These are phyloP conservation scores for Diorhabda sublineata DNA, from an alignment of 1,140 invertebrate genomes.

Conservation along the genomic window DNA sequence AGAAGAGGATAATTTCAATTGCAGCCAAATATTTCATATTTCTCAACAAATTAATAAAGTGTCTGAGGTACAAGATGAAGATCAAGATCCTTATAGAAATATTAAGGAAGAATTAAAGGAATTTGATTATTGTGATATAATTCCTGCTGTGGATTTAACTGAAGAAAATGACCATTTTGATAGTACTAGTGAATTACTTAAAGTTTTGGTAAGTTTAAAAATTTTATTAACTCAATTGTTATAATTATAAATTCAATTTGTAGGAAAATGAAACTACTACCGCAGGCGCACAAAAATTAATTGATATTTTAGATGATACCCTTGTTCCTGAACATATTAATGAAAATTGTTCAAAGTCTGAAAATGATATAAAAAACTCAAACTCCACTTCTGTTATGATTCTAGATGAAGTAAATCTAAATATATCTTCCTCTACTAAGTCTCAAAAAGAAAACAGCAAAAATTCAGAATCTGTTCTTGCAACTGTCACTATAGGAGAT, in stretches of 20 bases:
- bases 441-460: conserved; percentile 7
- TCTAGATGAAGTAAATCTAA: background rate
- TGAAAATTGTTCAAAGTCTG: background rate
- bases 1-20: background rate
- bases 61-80: background rate
- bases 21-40: conserved; percentile 12
- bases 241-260: background rate
- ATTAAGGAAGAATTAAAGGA: conserved; percentile 9
- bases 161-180: conserved; percentile 12
- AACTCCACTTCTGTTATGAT: background rate
- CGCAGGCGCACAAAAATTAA: background rate
- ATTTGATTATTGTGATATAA: background rate
- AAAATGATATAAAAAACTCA: conserved; percentile 5
- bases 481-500: too few species aligned
- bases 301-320: background rate
- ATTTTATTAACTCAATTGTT: background rate
- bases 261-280: background rate
- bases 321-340: background rate
- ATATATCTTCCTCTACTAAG: background rate
- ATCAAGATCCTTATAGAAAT: conserved; percentile 6
- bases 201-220: conserved; percentile 7
- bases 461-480: background rate
- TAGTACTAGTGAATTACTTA: conserved; percentile 1
- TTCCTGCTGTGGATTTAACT: conserved; percentile 4
- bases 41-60: conserved; percentile 7